These are phyloP conservation scores for Amorpha juglandis DNA, from an alignment of 2,888 invertebrate species.

Conservation along the genomic window DNA sequence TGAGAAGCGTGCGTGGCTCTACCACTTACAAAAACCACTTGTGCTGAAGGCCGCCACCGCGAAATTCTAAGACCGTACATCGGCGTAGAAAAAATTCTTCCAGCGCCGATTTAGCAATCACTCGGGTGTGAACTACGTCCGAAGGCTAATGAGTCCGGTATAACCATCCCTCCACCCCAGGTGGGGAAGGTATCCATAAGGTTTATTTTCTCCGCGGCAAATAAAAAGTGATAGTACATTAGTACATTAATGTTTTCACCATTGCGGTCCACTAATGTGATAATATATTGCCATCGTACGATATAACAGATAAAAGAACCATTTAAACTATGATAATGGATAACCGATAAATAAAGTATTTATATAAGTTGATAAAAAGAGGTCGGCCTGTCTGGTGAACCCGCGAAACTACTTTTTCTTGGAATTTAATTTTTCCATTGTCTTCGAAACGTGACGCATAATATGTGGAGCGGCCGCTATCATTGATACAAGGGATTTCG, in stretches of 20 bases:
- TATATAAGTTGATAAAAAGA: conserved; percentile 38
- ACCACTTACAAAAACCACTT: no score
- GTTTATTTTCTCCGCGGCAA: no score
- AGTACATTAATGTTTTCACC: conserved; percentile 35
- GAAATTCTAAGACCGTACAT: no score
- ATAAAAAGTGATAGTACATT: conserved; percentile 3
- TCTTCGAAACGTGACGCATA: conserved; percentile 5
- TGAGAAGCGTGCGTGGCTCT: not conserved
- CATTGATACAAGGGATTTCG: conserved; percentile 7
- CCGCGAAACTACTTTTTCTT: conserved; percentile 17
- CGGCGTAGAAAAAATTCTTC: no score
- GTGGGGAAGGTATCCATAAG: no score
- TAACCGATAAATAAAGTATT: conserved; percentile 49
- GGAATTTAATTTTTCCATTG: not conserved
- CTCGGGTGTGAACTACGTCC: no score
- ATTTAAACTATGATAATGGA: conserved; percentile 49
- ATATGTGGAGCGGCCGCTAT: conserved; percentile 6
- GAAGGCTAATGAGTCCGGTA: no score
- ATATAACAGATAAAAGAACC: conserved; percentile 48
- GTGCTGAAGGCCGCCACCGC: no score
- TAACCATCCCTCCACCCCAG: no score
- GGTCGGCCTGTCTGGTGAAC: conserved; percentile 34
- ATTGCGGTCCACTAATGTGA: conserved; percentile 28
- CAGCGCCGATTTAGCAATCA: no score
- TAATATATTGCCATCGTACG: conserved; percentile 44